Evolutionary conservation across 2,113 vertebrate species (phyloP).

Genomic region (Callaeas wilsoni): DNA sequence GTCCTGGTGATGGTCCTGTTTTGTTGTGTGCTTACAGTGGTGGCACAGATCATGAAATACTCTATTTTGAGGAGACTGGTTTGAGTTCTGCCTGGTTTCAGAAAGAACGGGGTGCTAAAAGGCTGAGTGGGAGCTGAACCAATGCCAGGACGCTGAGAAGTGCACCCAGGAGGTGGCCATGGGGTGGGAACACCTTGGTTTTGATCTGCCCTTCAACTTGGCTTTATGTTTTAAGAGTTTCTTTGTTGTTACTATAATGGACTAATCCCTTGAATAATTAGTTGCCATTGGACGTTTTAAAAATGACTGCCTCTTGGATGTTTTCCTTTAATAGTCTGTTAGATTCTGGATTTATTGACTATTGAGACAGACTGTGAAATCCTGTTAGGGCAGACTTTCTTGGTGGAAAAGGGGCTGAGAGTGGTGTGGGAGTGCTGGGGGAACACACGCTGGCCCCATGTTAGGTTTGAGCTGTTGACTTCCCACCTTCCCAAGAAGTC

Average conservation of each 20-base stretch:
- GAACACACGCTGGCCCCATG: rapidly evolving
- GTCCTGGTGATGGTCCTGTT: neutral
- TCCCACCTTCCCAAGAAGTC: neutral
- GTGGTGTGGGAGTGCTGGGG: neutral
- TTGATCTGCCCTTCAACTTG: neutral
- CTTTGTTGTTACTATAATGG: conserved; percentile 35
- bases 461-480: neutral
- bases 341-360: conserved; percentile 52
- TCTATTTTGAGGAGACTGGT: neutral
- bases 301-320: conserved; percentile 43
- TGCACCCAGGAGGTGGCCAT: neutral
- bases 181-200: neutral
- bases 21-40: neutral
- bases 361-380: conserved; percentile 48
- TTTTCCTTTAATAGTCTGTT: conserved; percentile 35
- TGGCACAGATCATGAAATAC: neutral
- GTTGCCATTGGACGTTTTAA: neutral
- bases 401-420: neutral
- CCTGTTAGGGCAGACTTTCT: neutral
- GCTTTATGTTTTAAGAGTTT: conserved; percentile 32
- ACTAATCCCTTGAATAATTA: conserved; percentile 48
- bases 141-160: neutral
- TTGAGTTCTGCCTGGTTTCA: neutral
- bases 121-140: neutral
- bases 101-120: neutral